phyloP scores from a whole-genome alignment of 2,888 invertebrate species.

The Hesperia comma region DNA sequence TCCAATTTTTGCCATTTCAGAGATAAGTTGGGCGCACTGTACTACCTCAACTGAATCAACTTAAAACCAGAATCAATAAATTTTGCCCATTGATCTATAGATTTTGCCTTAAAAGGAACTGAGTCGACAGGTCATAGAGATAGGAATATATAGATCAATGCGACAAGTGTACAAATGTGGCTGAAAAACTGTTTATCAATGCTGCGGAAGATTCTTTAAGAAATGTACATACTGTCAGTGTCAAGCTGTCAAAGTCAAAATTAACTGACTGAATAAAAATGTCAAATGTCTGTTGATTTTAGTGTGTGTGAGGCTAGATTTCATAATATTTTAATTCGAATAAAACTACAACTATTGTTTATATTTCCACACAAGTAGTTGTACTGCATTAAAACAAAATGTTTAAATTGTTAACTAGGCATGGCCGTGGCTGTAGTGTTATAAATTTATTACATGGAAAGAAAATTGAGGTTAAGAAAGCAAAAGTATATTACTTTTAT shows the following conservation, averaged over 20 bases:
- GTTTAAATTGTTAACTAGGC: slow-evolving; percentile 74
- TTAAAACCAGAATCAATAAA: too few relatives aligned
- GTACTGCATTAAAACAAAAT: slow-evolving; percentile 50
- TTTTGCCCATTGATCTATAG: too few relatives aligned
- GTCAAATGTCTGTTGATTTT: slow-evolving; percentile 12
- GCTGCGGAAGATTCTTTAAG: too few relatives aligned
- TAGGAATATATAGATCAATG: too few relatives aligned
- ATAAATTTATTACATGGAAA: slow-evolving; percentile 69
- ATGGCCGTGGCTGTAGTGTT: slow-evolving; percentile 68
- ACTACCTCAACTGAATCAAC: too few relatives aligned
- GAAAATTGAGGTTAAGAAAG: slow-evolving; percentile 78
- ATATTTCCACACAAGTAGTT: background rate
- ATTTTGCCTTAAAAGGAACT: too few relatives aligned
- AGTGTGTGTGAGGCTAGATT: slow-evolving; percentile 16
- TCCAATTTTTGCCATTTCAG: too few relatives aligned
- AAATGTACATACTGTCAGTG: too few relatives aligned
- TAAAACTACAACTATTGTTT: background rate
- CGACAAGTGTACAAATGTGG: too few relatives aligned
- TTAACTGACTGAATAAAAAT: background rate
- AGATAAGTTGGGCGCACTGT: too few relatives aligned
- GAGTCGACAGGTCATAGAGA: too few relatives aligned
- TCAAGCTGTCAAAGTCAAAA: background rate
- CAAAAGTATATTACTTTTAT: slow-evolving; percentile 73
- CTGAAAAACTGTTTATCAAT: too few relatives aligned
- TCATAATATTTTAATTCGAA: slow-evolving; percentile 18